A percentile compares a stretch with the other conserved stretches of the same genome.
Conservation (phyloP, 1,140 invertebrate genomes). For the Apis florea region DNA sequence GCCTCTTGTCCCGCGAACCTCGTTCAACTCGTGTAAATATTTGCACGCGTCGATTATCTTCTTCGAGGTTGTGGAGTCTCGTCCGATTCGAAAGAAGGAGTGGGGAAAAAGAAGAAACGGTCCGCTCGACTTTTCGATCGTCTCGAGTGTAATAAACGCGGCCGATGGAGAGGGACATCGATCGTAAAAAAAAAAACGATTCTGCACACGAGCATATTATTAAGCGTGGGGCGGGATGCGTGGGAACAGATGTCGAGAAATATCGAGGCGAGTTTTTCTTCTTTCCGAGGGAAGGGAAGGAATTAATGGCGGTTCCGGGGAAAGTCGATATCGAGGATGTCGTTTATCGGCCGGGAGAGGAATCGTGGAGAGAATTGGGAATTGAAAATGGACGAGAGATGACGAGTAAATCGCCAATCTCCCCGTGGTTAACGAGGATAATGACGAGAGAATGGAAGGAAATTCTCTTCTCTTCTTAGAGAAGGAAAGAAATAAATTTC, state of each 20-base stretch:
- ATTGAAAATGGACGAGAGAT: neutral
- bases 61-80: neutral
- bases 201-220: no score
- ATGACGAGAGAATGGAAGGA: no score
- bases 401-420: neutral
- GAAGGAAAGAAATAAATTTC: no score
- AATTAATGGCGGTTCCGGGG: neutral
- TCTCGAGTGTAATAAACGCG: neutral
- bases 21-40: conserved; percentile 31
- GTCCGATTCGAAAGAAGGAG: no score
- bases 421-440: neutral
- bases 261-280: neutral
- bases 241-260: neutral
- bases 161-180: no score
- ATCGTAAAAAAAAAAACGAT: neutral
- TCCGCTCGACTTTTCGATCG: neutral
- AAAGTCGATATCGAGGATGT: conserved; percentile 14
- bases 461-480: no score
- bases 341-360: neutral
- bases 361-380: neutral
- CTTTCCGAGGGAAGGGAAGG: neutral
- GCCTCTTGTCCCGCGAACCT: neutral
- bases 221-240: neutral
- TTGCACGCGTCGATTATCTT: neutral
- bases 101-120: neutral